Evolutionary conservation across 1,140 invertebrate genomes (phyloP), one percentile per base, ranked within the genome.

Genomic region (Pachyrhynchus sulphureomaculatus): DNA sequence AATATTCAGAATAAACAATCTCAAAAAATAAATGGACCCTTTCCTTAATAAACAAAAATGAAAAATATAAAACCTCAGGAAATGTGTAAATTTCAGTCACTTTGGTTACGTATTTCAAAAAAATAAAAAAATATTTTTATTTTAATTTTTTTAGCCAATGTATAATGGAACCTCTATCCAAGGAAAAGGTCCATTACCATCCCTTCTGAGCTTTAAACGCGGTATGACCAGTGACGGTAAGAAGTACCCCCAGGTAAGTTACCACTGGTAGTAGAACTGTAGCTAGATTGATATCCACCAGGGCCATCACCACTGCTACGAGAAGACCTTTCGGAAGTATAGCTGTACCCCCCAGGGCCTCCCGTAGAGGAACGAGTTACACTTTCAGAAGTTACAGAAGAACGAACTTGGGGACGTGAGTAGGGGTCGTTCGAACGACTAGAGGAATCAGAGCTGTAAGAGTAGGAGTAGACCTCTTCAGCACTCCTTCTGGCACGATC

Each of bases 191-290:
- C 39, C 24, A 47, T 23, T 21, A 39, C n/a, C 10, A 42, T 59
- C 9, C 12, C 20, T 29, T 3, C 8, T 29, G 8, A 1, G 33
- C 72, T 67, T 83, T 88, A 92, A 72, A 92, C 87, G 76, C 88
- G 87, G 80, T 92, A 92, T 65, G 88, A 90, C 78, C 85, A 92
- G 76, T 92, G 90, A 64, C 90, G 87, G 76, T 91, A 92, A 69
- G 78, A 81, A 69, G 89, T 91, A 73, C 90, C 89, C 67, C 86
- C 84, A 51, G 90, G 90, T 73, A 92, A 82, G 72, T 86, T 83
- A 68, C 90, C 90, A 76, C 86, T 86, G 59, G 84, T 79, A 64
- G 83, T 83, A 34, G 88, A 87, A 65, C 87, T 88, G 78, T 91
- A 92, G 69, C 88, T 88, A 48, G 84, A 84, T 58, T 76, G 80